These are phyloP conservation scores for Empis stercorea DNA, from an alignment of 2,888 invertebrate species.

Conservation along the genomic window DNA sequence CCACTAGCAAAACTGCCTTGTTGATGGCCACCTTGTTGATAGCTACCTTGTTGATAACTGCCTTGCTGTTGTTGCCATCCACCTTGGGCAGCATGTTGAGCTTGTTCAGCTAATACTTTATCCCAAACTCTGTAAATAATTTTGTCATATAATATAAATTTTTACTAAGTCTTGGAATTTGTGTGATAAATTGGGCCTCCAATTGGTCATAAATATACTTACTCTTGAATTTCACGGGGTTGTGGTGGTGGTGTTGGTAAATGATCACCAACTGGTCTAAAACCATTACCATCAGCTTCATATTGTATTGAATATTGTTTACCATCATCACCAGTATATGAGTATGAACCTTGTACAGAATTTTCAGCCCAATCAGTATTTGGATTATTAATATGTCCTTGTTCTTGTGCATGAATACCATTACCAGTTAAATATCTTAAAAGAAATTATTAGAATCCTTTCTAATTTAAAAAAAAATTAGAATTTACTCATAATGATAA, in stretches of 20 bases:
- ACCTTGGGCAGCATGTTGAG: background rate
- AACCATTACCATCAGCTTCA: constrained; percentile 64
- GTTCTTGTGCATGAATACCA: constrained; percentile 46
- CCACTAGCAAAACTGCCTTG: constrained; percentile 3
- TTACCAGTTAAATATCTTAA: constrained; percentile 49
- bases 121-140: background rate
- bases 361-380: constrained; percentile 46
- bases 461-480: background rate
- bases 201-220: background rate
- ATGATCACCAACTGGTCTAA: constrained; percentile 63
- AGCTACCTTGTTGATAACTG: background rate
- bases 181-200: too few relatives aligned
- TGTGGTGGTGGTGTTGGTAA: constrained; percentile 64
- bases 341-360: constrained; percentile 49
- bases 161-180: too few relatives aligned
- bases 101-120: background rate
- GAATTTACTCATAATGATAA: constrained; percentile 47
- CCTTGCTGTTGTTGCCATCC: background rate
- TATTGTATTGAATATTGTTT: constrained; percentile 50
- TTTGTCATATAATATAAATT: too few relatives aligned
- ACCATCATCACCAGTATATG: constrained; percentile 49
- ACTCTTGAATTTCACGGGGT: constrained; percentile 36
- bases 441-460: background rate
- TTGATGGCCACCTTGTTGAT: constrained; percentile 1
- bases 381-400: constrained; percentile 42